These are phyloP conservation scores for Platysteira castanea DNA, from an alignment of 2,113 vertebrate genomes.

Conservation along the genomic window DNA sequence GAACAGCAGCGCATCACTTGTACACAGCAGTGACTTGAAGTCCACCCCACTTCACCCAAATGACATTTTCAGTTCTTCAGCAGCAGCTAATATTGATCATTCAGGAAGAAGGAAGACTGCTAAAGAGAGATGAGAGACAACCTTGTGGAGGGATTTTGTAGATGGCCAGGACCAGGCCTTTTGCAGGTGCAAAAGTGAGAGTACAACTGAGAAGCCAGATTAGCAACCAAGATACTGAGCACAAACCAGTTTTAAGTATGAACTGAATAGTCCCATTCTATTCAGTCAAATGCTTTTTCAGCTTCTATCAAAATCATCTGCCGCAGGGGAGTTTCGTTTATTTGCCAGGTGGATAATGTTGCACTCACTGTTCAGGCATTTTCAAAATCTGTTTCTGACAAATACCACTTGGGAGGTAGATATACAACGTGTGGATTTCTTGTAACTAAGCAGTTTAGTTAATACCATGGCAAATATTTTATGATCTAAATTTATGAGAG, in stretches of 20 bases:
- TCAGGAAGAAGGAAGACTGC: not conserved
- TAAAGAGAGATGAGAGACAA: not conserved
- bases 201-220: constrained; percentile 34
- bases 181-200: not conserved
- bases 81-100: not conserved
- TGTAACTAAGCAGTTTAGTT: not conserved
- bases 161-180: not conserved
- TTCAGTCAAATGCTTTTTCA: constrained; percentile 47
- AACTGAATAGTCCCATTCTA: constrained; percentile 51
- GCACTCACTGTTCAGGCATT: constrained; percentile 18
- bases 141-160: not conserved
- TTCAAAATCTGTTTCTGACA: constrained; percentile 47
- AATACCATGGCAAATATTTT: constrained; percentile 18
- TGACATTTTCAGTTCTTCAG: not conserved
- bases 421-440: not conserved
- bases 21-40: not conserved
- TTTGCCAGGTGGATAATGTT: constrained; percentile 61
- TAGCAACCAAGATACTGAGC: not conserved
- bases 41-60: not conserved
- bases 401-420: constrained; percentile 48
- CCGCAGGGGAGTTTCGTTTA: constrained; percentile 24
- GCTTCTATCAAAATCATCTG: constrained; percentile 52
- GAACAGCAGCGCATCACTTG: not conserved
- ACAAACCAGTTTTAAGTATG: constrained; percentile 12
- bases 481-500: constrained; percentile 16